These are phyloP conservation scores for Theretra japonica DNA, from an alignment of 2,888 invertebrate species.

Conservation along the genomic window DNA sequence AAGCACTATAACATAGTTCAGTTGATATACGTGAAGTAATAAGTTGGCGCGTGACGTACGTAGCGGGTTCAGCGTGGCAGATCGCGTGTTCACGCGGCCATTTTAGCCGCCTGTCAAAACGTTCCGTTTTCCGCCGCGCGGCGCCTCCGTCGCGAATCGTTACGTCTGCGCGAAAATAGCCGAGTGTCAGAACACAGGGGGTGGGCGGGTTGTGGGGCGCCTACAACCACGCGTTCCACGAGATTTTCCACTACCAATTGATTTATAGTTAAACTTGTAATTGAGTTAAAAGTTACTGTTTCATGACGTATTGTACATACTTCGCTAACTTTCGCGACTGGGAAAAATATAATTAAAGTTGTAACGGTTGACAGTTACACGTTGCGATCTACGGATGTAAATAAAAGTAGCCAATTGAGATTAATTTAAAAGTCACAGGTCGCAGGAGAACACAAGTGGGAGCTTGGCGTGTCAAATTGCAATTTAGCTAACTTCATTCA, in stretches of 20 bases:
- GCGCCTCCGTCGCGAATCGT: slow-evolving; percentile 69
- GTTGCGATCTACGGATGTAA: slow-evolving; percentile 7
- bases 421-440: slow-evolving; percentile 23
- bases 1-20: slow-evolving; percentile 77
- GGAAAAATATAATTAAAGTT: slow-evolving; percentile 13
- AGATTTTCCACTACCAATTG: slow-evolving; percentile 68
- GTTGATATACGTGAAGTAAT: slow-evolving; percentile 66
- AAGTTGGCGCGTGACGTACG: slow-evolving; percentile 75
- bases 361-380: slow-evolving; percentile 1
- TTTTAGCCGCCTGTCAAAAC: slow-evolving; percentile 79
- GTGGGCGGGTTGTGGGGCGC: slow-evolving; percentile 48
- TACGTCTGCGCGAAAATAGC: slow-evolving; percentile 79
- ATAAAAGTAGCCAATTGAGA: slow-evolving; percentile 19
- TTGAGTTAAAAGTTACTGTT: slow-evolving; percentile 69
- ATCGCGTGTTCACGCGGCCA: slow-evolving; percentile 83
- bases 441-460: slow-evolving; percentile 21
- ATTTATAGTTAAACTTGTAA: slow-evolving; percentile 80
- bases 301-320: slow-evolving; percentile 19
- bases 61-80: slow-evolving; percentile 71
- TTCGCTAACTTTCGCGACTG: background rate
- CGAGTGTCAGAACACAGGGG: slow-evolving; percentile 44
- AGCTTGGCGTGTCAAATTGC: slow-evolving; percentile 28
- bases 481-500: slow-evolving; percentile 27
- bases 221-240: slow-evolving; percentile 49
- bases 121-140: slow-evolving; percentile 64